A percentile compares a stretch with the other conserved stretches of the same genome.
phyloP scores from a whole-genome alignment of 2,113 vertebrate genomes.

The Poecile atricapillus region DNA sequence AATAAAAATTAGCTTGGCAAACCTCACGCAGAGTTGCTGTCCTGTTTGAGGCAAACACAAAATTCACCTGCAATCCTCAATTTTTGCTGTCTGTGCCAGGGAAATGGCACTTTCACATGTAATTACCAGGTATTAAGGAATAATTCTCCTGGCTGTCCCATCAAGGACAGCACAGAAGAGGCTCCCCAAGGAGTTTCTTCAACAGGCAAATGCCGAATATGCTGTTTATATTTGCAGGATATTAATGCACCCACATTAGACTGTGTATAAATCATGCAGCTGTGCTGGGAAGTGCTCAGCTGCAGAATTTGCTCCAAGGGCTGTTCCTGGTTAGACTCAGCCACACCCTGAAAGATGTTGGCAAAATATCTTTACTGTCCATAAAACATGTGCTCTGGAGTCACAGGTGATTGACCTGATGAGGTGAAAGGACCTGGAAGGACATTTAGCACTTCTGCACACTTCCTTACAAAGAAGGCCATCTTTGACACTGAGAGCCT shows the following conservation, averaged over 20 bases:
- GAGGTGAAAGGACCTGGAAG: not conserved
- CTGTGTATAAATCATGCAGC: not conserved
- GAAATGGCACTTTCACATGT: not conserved
- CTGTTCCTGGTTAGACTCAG: not conserved
- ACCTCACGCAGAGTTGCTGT: not conserved
- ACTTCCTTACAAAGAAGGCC: not conserved
- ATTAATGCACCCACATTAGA: not conserved
- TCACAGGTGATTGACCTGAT: not conserved
- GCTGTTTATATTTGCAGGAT: not conserved
- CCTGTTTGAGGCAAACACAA: not conserved
- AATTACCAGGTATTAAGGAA: not conserved
- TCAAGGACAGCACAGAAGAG: not conserved
- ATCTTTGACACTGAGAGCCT: not conserved
- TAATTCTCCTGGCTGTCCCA: not conserved
- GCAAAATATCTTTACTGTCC: not conserved
- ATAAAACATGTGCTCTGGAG: not conserved
- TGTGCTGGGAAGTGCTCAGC: not conserved
- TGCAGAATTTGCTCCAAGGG: not conserved
- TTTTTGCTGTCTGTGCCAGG: not conserved
- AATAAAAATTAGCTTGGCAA: not conserved
- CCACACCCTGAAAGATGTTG: not conserved
- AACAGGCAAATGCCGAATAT: not conserved
- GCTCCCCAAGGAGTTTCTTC: not conserved
- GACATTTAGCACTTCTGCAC: not conserved
- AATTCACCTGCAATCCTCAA: not conserved